These are phyloP conservation scores for Megathymus violae DNA, from an alignment of 1,140 invertebrate species.

Conservation along the genomic window DNA sequence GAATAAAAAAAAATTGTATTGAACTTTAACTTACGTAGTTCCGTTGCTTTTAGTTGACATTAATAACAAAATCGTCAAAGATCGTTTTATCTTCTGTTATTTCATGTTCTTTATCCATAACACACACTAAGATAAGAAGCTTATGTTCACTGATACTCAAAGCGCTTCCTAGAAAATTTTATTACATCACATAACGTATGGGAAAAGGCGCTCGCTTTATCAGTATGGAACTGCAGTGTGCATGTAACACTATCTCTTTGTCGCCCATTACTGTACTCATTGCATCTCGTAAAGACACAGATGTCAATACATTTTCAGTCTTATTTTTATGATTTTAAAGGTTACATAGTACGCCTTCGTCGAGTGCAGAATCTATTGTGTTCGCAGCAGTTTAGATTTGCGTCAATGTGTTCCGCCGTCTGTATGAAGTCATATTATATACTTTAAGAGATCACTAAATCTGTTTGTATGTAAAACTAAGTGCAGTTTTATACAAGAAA, in stretches of 20 bases:
- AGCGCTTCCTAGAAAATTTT: slow-evolving; percentile 41
- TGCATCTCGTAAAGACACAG: slow-evolving; percentile 9
- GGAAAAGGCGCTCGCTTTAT: slow-evolving; percentile 48
- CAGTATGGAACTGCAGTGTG: slow-evolving; percentile 42
- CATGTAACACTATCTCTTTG: slow-evolving; percentile 48
- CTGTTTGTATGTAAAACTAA: slow-evolving; percentile 29
- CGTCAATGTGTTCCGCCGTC: slow-evolving; percentile 30
- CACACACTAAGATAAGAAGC: slow-evolving; percentile 16
- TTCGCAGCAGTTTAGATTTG: slow-evolving; percentile 27
- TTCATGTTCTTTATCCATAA: slow-evolving; percentile 22
- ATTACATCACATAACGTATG: slow-evolving; percentile 43
- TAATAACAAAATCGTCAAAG: neutral
- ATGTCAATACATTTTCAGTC: neutral
- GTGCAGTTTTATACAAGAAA: slow-evolving; percentile 6
- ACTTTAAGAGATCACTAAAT: slow-evolving; percentile 27
- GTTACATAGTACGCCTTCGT: neutral
- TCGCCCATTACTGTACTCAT: slow-evolving; percentile 39
- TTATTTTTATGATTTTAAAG: neutral
- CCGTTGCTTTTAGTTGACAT: neutral
- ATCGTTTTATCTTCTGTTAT: slow-evolving; percentile 15
- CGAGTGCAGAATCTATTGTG: slow-evolving; percentile 16
- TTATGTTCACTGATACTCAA: slow-evolving; percentile 28
- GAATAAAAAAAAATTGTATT: too few species aligned
- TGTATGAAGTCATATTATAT: slow-evolving; percentile 33
- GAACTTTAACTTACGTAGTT: too few species aligned